These are phyloP conservation scores for Hypotaenidia philippensis DNA, from an alignment of 2,797 vertebrate genomes.

Conservation along the genomic window DNA sequence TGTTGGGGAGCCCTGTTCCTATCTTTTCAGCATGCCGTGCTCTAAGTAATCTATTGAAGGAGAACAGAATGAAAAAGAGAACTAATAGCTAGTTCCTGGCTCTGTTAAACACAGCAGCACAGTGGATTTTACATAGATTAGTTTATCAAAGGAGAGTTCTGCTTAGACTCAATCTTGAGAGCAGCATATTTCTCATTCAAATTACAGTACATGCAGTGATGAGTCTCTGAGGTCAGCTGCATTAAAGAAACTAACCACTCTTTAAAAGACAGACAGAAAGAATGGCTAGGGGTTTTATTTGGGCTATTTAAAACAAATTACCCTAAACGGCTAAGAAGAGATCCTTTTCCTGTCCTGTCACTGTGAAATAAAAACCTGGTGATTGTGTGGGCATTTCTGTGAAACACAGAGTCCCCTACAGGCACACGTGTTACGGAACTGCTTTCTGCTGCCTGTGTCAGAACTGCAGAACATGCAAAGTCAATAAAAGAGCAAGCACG, in stretches of 20 bases:
- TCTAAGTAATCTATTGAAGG: constrained; percentile 59
- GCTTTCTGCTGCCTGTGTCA: neutral
- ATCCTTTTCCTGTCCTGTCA: neutral
- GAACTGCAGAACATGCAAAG: neutral
- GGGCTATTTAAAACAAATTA: neutral
- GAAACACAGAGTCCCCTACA: neutral
- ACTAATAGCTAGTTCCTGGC: constrained; percentile 58
- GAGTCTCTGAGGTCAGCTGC: neutral
- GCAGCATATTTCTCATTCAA: neutral
- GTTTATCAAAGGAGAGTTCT: constrained; percentile 15
- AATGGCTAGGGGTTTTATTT: neutral
- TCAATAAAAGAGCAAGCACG: neutral
- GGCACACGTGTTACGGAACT: neutral
- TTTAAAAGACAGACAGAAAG: neutral
- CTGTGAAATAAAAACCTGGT: neutral
- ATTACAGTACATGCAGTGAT: neutral
- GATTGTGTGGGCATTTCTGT: neutral
- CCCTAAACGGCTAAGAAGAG: neutral
- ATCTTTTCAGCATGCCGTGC: constrained; percentile 34
- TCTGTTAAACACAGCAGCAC: constrained; percentile 36
- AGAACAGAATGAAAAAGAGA: constrained; percentile 45
- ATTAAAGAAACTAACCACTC: neutral
- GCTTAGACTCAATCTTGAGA: neutral
- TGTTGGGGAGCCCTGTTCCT: constrained; percentile 16
- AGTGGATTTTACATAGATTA: constrained; percentile 66